Base-by-base conservation (phyloP, 1,140 invertebrate genomes). In the Aphaenogaster rudis region DNA sequence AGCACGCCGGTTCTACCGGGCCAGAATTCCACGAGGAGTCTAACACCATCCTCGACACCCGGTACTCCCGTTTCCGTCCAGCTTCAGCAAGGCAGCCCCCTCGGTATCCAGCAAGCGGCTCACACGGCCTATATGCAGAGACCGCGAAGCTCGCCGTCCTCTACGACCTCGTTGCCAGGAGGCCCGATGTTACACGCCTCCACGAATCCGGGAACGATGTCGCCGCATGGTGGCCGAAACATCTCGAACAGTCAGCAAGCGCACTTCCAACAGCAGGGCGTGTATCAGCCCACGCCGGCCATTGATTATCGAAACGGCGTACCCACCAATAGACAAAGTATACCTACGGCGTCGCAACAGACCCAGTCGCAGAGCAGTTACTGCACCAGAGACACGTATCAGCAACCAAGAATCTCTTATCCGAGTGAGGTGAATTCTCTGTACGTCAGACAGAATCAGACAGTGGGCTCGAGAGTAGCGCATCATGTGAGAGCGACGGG, bases 31-130 rank as follows among this genome's bases (percentile, higher is more conserved):
- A 96, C 96, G 15, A 96, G 97, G 36, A 97, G 96, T 88, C 92
- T 97, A 3, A 97, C 97, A 1, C 97, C 97, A 0, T 97, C 97
- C 0, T 97, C 96, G 0, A 97, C 97, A 9, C 97, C 97, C 0
- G 96, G 96, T 6, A 97, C 97, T 3, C 96, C 97, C 1, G 96
- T 96, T 2, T 96, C 95, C 9, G 95, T 96, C 87, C 96, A 97
- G 36, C 82, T 95, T 6, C 95, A 95, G n/a, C 95, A 95, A 48
- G 95, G 94, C 11, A 96, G 95, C 86, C 95, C 96, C 0, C 79
- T 96, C 0, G 92, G 93, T 91, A 93, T 94, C 52, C 95, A 94
- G 54, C 85, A 61, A 72, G 77, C 90, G 0, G 86, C 91, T 6
- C 94, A 95, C 63, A 89, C 88, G 7, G 89, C 92, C 7, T 95